Evolutionary conservation across 2,113 vertebrate species (phyloP).

Genomic region (Manacus vitellinus): DNA sequence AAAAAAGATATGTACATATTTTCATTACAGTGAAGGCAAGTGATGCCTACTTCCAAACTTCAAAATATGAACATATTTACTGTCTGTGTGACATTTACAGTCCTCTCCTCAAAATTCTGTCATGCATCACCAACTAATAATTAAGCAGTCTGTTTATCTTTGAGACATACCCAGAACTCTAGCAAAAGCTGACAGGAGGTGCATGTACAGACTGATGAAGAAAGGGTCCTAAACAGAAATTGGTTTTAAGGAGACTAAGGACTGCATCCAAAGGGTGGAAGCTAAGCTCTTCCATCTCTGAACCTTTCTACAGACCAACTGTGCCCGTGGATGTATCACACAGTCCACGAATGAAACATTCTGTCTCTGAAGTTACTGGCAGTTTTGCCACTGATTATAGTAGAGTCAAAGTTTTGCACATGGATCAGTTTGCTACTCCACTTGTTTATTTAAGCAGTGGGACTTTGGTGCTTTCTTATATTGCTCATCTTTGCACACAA

Average conservation of each 20-base stretch:
- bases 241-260: neutral
- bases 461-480: neutral
- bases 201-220: neutral
- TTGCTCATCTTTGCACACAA: neutral
- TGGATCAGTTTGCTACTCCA: neutral
- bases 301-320: neutral
- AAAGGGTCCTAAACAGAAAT: neutral
- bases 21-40: neutral
- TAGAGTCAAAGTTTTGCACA: neutral
- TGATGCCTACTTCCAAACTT: neutral
- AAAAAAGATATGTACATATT: neutral
- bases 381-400: neutral
- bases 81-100: neutral
- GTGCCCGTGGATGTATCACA: neutral
- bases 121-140: slow-evolving; percentile 34
- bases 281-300: neutral
- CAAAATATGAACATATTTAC: slow-evolving; percentile 9
- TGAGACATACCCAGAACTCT: neutral
- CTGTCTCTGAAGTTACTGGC: neutral
- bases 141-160: slow-evolving; percentile 47
- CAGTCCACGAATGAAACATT: neutral
- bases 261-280: neutral
- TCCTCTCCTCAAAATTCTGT: slow-evolving; percentile 30
- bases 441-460: neutral
- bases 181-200: neutral